These are phyloP conservation scores for Hippocampus guttulatus DNA, from an alignment of 2,113 vertebrate genomes.

Conservation along the genomic window DNA sequence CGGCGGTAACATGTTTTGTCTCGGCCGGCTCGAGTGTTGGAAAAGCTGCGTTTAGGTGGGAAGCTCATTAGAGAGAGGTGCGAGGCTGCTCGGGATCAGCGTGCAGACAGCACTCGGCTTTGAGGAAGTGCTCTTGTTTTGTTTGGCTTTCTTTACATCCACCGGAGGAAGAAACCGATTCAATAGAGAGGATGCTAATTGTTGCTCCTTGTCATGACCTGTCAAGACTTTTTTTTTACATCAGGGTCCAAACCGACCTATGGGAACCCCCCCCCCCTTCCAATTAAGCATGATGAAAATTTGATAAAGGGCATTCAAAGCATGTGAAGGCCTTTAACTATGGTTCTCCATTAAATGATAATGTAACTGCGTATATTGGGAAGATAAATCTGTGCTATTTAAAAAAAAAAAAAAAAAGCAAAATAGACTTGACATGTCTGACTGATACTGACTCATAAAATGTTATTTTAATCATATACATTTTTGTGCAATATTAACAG, in stretches of 20 bases:
- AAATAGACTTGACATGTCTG: too few relatives aligned
- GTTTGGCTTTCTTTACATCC: conserved; percentile 10
- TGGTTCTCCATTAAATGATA: neutral
- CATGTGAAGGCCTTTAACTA: neutral
- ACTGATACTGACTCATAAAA: too few relatives aligned
- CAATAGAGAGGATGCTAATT: neutral
- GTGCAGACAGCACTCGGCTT: conserved; percentile 33
- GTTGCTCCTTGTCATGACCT: neutral
- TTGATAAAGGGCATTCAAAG: neutral
- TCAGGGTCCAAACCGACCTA: neutral
- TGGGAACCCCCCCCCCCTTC: neutral
- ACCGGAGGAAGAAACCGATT: conserved; percentile 3
- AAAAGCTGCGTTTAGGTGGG: conserved; percentile 37
- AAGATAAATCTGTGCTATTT: too few relatives aligned
- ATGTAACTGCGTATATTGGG: too few relatives aligned
- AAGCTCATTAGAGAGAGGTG: conserved; percentile 52
- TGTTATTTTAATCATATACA: too few relatives aligned
- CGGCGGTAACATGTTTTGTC: conserved; percentile 31
- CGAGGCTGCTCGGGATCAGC: conserved; percentile 26
- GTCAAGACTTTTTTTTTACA: neutral
- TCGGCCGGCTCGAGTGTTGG: conserved; percentile 41
- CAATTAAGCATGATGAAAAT: neutral
- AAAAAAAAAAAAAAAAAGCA: too few relatives aligned
- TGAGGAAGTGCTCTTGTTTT: conserved; percentile 6
- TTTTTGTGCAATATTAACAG: neutral